Evolutionary conservation across 1,140 invertebrate genomes (phyloP).

Genomic region (Drosophila quadrilineata): DNA sequence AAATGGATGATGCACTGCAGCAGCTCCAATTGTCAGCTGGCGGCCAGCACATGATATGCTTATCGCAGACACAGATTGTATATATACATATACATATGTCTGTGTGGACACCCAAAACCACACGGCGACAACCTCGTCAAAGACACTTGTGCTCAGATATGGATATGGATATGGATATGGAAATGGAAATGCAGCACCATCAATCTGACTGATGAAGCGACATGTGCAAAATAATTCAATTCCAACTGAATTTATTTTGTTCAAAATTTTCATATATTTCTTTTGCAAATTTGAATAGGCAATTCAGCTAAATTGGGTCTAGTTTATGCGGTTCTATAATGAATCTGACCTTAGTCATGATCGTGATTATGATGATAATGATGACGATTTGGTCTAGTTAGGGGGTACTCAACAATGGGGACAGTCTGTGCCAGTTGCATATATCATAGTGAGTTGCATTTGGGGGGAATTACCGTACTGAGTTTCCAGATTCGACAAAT

Average conservation of each 20-base stretch:
- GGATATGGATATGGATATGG: too few species aligned
- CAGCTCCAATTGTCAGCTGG: conserved; percentile 47
- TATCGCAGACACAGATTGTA: too few species aligned
- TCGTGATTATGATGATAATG: too few species aligned
- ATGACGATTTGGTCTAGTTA: conserved; percentile 52
- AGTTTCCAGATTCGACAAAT: too few species aligned
- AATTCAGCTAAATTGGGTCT: conserved; percentile 66
- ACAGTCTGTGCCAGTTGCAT: conserved; percentile 43
- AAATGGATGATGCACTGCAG: conserved; percentile 52
- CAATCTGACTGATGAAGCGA: neutral
- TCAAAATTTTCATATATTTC: conserved; percentile 26
- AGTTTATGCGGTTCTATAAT: conserved; percentile 76
- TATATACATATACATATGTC: too few species aligned
- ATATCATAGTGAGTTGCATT: too few species aligned
- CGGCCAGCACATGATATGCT: conserved; percentile 21
- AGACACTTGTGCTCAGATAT: too few species aligned
- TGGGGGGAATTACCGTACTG: too few species aligned
- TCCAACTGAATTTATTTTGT: too few species aligned
- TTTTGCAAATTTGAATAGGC: conserved; percentile 48
- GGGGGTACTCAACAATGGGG: conserved; percentile 44
- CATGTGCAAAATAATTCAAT: conserved; percentile 4
- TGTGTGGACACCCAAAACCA: conserved; percentile 39
- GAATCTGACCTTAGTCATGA: conserved; percentile 77
- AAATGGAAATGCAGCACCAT: conserved; percentile 7
- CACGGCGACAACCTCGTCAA: conserved; percentile 14